Percentiles rank a stretch among this genome's conserved stretches.
phyloP scores from a whole-genome alignment of 1,140 invertebrate species.

The Trichonephila inaurata region DNA sequence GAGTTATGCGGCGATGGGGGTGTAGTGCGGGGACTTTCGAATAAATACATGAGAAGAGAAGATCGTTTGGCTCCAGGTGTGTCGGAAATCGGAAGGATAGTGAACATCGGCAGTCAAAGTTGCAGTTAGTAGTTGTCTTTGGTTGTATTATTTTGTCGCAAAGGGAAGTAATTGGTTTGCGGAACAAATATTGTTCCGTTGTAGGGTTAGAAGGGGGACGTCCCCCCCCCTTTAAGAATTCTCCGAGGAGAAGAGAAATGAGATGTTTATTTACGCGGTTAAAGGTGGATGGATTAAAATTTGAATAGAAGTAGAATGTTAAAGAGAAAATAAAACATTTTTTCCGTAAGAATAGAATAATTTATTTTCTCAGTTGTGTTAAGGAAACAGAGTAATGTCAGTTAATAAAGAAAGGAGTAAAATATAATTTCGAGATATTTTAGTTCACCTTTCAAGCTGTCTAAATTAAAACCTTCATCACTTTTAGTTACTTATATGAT shows the following conservation, averaged over 20 bases:
- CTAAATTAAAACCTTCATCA: too few relatives aligned
- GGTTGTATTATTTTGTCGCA: conserved; percentile 47
- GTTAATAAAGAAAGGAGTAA: too few relatives aligned
- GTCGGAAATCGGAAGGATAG: background rate
- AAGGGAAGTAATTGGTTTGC: conserved; percentile 49
- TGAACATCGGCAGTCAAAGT: conserved; percentile 29
- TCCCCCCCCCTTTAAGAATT: background rate
- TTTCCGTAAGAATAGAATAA: too few relatives aligned
- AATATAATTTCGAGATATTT: too few relatives aligned
- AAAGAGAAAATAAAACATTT: too few relatives aligned
- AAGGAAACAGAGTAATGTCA: too few relatives aligned
- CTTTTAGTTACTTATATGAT: too few relatives aligned
- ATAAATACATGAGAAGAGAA: conserved; percentile 6
- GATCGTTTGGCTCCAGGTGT: conserved; percentile 29
- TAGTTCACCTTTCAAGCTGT: too few relatives aligned
- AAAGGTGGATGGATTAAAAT: background rate
- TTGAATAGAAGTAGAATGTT: background rate
- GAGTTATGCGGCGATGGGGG: background rate
- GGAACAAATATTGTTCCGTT: conserved; percentile 12
- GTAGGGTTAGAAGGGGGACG: background rate
- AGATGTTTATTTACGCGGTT: background rate
- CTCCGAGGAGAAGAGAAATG: background rate
- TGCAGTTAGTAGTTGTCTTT: conserved; percentile 38
- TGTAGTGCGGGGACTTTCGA: background rate
- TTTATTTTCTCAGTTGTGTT: too few relatives aligned